Conservation (phyloP, 2,888 invertebrate species). For the Drosophila conformis region DNA sequence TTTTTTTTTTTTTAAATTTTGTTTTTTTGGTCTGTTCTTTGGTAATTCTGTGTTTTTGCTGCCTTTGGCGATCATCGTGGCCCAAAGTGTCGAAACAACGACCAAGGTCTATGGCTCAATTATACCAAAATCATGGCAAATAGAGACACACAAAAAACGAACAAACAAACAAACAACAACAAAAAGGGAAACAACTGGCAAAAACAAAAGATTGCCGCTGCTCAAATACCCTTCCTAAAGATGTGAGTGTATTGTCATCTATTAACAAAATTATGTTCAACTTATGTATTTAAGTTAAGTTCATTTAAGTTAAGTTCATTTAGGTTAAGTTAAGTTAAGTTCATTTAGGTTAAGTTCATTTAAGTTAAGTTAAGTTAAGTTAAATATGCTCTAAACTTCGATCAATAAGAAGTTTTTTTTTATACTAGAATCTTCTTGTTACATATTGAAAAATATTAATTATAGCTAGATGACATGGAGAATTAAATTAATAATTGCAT, state of each 20-base stretch:
- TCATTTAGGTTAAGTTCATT: background rate
- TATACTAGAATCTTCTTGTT: background rate
- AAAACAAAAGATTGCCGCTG: background rate
- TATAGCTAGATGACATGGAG: accelerated
- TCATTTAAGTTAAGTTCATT: background rate
- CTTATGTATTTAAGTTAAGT: background rate
- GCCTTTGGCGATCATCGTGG: slow-evolving; percentile 42
- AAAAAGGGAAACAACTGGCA: background rate
- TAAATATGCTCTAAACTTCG: background rate
- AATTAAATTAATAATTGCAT: background rate
- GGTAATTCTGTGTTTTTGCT: slow-evolving; percentile 26
- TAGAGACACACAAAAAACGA: background rate
- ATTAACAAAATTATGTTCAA: background rate
- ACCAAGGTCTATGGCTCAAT: slow-evolving; percentile 55
- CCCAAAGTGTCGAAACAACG: slow-evolving; percentile 46
- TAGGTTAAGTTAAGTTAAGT: background rate
- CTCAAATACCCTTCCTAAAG: background rate
- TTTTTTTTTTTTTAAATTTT: background rate
- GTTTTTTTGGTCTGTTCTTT: slow-evolving; percentile 23
- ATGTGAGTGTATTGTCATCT: background rate
- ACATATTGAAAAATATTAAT: background rate
- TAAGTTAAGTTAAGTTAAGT: background rate
- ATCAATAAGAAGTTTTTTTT: background rate
- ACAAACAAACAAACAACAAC: background rate
- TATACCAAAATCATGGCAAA: slow-evolving; percentile 50